These are phyloP conservation scores for Solenodon paradoxus DNA, from an alignment of 2,113 vertebrate species.

Conservation along the genomic window DNA sequence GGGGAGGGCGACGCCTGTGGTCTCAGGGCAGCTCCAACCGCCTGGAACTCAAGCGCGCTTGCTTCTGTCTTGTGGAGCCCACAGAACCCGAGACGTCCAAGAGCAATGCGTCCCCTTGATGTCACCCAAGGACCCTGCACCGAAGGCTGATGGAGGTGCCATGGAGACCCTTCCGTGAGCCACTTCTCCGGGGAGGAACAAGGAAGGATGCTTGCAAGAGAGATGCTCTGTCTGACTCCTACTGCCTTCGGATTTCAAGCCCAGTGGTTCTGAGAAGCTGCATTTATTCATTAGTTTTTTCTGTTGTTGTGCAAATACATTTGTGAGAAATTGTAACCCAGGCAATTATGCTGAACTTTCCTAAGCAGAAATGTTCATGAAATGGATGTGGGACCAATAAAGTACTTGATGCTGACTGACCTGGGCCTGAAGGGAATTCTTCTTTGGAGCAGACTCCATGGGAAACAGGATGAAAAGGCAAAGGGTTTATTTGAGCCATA, in stretches of 20 bases:
- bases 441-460: slow-evolving; percentile 58
- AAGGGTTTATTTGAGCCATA: slow-evolving; percentile 43
- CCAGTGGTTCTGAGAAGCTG: neutral
- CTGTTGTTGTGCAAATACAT: slow-evolving; percentile 26
- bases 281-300: neutral
- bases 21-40: no score
- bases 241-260: neutral
- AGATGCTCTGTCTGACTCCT: neutral
- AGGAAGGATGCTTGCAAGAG: neutral
- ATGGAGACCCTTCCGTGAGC: fast-evolving
- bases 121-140: neutral
- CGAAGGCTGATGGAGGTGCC: neutral
- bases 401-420: slow-evolving; percentile 57
- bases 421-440: slow-evolving; percentile 59
- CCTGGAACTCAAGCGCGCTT: neutral
- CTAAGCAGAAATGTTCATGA: slow-evolving; percentile 65
- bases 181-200: neutral
- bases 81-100: fast-evolving
- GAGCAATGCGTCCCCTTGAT: neutral
- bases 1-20: neutral
- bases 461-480: slow-evolving; percentile 65
- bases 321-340: slow-evolving; percentile 48
- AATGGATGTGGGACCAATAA: slow-evolving; percentile 57
- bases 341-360: slow-evolving; percentile 35
- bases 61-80: neutral